A percentile compares a stretch with the other conserved stretches of the same genome.
Evolutionary conservation across 2,888 invertebrate species (phyloP).

Genomic region (Epinotia demarniana): DNA sequence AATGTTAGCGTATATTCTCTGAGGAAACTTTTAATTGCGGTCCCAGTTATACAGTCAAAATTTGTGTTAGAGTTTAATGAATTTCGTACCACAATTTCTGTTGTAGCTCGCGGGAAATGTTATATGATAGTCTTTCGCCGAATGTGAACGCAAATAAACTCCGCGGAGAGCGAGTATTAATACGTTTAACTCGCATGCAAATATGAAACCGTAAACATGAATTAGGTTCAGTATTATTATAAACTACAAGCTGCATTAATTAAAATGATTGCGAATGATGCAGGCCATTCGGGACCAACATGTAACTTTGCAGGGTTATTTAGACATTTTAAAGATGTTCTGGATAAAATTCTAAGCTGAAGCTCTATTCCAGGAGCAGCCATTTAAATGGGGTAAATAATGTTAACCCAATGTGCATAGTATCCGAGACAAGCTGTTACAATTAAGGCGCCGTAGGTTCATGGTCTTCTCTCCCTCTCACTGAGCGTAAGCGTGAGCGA

Average conservation of each 20-base stretch:
- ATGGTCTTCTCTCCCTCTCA: no score
- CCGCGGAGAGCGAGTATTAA: conserved; percentile 42
- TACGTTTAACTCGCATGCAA: conserved; percentile 41
- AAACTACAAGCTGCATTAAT: conserved; percentile 22
- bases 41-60: conserved; percentile 73
- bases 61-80: conserved; percentile 78
- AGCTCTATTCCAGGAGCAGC: not conserved
- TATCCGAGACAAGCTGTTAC: no score
- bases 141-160: conserved; percentile 59
- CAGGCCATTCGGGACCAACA: not conserved
- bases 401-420: no score
- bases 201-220: conserved; percentile 30
- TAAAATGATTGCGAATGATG: conserved; percentile 15
- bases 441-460: no score
- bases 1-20: conserved; percentile 75
- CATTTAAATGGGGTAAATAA: no score
- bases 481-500: no score
- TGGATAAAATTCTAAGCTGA: not conserved
- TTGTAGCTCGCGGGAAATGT: conserved; percentile 58
- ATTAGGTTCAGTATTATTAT: conserved; percentile 34
- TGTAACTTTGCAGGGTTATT: not conserved
- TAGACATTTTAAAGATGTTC: not conserved
- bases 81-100: conserved; percentile 68
- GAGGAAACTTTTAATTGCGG: conserved; percentile 81
- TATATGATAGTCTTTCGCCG: conserved; percentile 55